phyloP scores from a whole-genome alignment of 2,888 invertebrate species.

The Napeogenes inachia region DNA sequence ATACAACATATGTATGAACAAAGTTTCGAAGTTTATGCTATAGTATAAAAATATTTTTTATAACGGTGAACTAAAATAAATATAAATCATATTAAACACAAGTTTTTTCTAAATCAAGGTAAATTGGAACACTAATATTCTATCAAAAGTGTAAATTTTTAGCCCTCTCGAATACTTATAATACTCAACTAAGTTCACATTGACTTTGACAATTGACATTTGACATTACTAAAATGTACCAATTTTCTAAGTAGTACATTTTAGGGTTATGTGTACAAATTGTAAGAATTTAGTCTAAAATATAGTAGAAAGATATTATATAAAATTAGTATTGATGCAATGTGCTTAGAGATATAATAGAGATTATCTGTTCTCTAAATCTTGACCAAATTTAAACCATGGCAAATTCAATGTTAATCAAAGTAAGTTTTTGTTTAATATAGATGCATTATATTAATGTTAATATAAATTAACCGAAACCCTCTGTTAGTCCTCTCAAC shows the following conservation, averaged over 20 bases:
- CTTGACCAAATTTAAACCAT: conserved; percentile 32
- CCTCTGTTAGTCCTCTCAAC: conserved; percentile 44
- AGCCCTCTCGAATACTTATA: too few relatives aligned
- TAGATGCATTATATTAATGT: conserved; percentile 3
- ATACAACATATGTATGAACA: background rate
- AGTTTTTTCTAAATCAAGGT: too few relatives aligned
- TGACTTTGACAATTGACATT: background rate
- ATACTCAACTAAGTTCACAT: too few relatives aligned
- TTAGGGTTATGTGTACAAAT: too few relatives aligned
- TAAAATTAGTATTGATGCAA: background rate
- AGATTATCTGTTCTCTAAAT: background rate
- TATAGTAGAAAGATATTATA: background rate
- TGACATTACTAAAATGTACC: background rate
- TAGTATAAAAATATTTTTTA: background rate
- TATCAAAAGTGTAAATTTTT: too few relatives aligned
- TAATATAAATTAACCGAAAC: conserved; percentile 7
- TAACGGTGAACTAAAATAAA: background rate
- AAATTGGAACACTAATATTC: too few relatives aligned
- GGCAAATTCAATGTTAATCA: conserved; percentile 53
- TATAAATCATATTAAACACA: background rate
- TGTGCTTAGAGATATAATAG: background rate
- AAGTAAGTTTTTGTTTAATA: conserved; percentile 40
- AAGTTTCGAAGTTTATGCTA: background rate
- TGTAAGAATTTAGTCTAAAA: too few relatives aligned
- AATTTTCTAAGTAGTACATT: too few relatives aligned